Conservation (phyloP, 2,888 invertebrate genomes). For the Cantharis rufa region DNA sequence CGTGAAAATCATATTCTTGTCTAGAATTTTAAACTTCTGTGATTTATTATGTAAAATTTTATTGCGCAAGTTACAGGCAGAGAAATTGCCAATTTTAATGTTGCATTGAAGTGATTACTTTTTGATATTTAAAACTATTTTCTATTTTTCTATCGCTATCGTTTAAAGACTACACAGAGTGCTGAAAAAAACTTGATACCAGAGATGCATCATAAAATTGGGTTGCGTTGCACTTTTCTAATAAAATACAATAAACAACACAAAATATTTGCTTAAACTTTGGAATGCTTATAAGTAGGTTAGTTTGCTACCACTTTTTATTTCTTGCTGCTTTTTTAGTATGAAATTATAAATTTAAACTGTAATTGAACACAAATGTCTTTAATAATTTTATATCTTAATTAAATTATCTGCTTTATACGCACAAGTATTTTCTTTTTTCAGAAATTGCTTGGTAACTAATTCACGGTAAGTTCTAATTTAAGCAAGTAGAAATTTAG, state of each 20-base stretch:
- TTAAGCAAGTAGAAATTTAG: constrained; percentile 1
- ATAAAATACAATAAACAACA: background rate
- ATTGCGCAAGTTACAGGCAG: too few species aligned
- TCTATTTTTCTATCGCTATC: too few species aligned
- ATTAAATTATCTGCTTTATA: background rate
- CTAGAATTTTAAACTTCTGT: too few species aligned
- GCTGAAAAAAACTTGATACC: too few species aligned
- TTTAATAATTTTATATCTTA: background rate
- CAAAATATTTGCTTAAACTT: background rate
- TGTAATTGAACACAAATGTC: background rate
- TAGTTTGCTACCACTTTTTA: background rate
- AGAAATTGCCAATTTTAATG: too few species aligned
- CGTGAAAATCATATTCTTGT: too few species aligned
- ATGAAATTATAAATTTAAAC: background rate
- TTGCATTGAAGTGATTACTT: too few species aligned
- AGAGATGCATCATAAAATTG: background rate
- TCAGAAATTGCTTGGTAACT: constrained; percentile 4
- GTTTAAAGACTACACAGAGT: too few species aligned
- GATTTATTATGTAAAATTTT: too few species aligned
- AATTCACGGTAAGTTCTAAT: constrained; percentile 4
- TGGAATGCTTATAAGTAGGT: background rate
- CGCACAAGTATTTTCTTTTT: constrained; percentile 1
- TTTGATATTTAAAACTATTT: too few species aligned
- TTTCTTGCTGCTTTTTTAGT: background rate
- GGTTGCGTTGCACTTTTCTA: background rate